These are phyloP conservation scores for Phoxinus dragarum DNA, from an alignment of 2,797 vertebrate species.

Conservation along the genomic window DNA sequence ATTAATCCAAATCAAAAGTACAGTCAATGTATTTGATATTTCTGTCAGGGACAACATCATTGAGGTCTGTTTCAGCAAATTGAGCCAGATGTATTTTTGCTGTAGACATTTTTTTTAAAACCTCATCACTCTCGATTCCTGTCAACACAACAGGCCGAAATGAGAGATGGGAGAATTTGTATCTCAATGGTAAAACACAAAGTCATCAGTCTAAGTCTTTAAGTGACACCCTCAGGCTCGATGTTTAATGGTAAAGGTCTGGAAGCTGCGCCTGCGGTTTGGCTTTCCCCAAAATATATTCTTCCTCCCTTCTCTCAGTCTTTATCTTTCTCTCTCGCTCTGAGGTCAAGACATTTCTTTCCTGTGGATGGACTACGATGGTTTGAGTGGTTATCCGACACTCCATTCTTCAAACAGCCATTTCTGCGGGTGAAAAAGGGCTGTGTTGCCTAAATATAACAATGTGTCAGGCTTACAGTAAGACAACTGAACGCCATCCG, in stretches of 20 bases:
- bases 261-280: constrained; percentile 70
- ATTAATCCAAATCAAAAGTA: constrained; percentile 24
- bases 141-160: constrained; percentile 45
- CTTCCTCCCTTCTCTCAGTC: constrained; percentile 33
- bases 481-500: background rate
- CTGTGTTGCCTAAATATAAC: constrained; percentile 67
- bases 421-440: constrained; percentile 64
- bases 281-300: constrained; percentile 59
- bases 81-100: constrained; percentile 32
- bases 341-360: constrained; percentile 74
- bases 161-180: constrained; percentile 34
- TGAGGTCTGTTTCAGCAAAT: constrained; percentile 31
- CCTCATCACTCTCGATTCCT: constrained; percentile 43
- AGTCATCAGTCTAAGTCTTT: constrained; percentile 65
- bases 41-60: constrained; percentile 26
- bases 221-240: constrained; percentile 65
- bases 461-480: constrained; percentile 27
- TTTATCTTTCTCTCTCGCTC: constrained; percentile 63
- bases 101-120: constrained; percentile 16
- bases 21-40: constrained; percentile 24
- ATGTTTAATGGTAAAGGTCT: constrained; percentile 71
- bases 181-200: constrained; percentile 50
- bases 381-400: constrained; percentile 62
- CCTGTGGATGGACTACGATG: constrained; percentile 60
- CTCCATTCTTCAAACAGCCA: constrained; percentile 67